Evolutionary conservation across 2,797 vertebrate species (phyloP).

Genomic region (Micrastur ruficollis): DNA sequence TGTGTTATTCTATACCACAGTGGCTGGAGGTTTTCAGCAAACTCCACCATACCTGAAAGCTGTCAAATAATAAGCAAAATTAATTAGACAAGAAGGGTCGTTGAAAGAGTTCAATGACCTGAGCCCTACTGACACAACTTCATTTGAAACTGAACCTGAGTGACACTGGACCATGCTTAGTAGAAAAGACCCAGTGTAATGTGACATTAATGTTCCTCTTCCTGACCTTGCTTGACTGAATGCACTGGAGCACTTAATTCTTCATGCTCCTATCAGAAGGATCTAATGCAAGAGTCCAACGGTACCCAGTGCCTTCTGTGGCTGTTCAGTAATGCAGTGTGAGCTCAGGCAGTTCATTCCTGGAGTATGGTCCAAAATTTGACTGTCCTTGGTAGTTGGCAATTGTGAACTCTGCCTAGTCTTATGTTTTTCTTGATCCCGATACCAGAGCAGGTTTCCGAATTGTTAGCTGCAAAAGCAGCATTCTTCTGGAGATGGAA

Average conservation of each 20-base stretch:
- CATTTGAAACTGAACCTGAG: neutral
- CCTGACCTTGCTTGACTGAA: neutral
- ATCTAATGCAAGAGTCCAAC: neutral
- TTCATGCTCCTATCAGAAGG: neutral
- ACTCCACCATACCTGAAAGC: neutral
- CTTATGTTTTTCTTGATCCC: neutral
- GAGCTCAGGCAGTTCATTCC: neutral
- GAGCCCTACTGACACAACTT: neutral
- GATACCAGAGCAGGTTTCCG: neutral
- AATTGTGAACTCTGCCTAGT: neutral
- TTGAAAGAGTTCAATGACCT: neutral
- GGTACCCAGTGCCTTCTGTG: neutral
- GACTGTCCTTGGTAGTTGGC: neutral
- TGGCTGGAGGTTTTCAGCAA: neutral
- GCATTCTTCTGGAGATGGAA: neutral
- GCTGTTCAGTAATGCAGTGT: neutral
- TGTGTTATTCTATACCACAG: neutral
- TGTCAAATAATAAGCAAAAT: neutral
- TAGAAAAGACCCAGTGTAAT: neutral
- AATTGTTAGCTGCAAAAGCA: neutral
- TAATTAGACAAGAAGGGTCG: neutral
- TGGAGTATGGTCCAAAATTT: neutral
- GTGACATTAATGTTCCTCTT: neutral
- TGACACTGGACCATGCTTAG: neutral
- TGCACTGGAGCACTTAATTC: neutral